Evolutionary conservation across 1,140 invertebrate genomes (phyloP).

Genomic region (Melipona quadrifasciata): DNA sequence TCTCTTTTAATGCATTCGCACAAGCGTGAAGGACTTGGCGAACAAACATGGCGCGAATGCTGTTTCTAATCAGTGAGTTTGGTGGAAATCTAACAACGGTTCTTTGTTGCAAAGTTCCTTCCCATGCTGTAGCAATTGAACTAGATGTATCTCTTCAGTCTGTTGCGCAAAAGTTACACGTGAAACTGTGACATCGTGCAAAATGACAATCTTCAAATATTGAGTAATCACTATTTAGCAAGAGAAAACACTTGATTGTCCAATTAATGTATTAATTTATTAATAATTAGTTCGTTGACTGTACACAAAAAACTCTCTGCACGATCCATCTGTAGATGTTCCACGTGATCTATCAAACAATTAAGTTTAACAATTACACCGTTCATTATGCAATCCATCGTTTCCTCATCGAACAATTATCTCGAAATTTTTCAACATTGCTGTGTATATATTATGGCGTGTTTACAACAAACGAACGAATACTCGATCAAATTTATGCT

Average conservation of each 20-base stretch:
- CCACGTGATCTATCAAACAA: background rate
- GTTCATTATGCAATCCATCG: background rate
- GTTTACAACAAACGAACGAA: too few relatives aligned
- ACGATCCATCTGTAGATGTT: background rate
- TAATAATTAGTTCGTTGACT: background rate
- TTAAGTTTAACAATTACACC: background rate
- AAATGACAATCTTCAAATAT: background rate
- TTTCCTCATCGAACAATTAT: background rate
- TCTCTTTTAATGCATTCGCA: background rate
- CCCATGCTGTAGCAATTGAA: background rate
- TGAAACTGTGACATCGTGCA: too few relatives aligned
- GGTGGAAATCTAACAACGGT: background rate
- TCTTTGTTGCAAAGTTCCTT: background rate
- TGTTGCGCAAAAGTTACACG: background rate
- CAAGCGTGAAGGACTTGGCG: background rate
- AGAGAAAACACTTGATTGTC: background rate
- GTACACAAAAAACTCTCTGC: background rate
- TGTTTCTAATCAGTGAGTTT: conserved; percentile 9
- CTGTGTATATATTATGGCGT: too few relatives aligned
- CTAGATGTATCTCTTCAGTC: background rate
- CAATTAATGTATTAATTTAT: background rate
- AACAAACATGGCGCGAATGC: background rate
- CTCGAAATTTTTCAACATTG: background rate
- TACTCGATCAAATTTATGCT: too few relatives aligned
- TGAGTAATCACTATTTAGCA: background rate